Percentiles rank a stretch among this genome's conserved stretches.
phyloP scores from a whole-genome alignment of 2,888 invertebrate species.

The Lycaena phlaeas region DNA sequence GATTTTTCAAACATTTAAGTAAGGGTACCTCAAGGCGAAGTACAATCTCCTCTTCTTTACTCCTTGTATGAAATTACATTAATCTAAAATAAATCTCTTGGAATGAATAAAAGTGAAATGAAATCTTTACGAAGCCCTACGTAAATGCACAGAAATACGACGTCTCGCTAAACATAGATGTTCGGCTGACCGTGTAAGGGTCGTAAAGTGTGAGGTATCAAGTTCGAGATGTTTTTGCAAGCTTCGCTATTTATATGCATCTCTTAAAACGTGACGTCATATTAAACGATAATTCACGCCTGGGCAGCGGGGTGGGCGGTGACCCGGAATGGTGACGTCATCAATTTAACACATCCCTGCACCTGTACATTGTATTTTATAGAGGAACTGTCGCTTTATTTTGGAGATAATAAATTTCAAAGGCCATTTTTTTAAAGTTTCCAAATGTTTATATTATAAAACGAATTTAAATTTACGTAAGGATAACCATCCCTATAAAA shows the following conservation, averaged over 20 bases:
- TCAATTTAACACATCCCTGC: conserved; percentile 45
- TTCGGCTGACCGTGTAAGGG: not conserved
- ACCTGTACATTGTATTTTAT: conserved; percentile 14
- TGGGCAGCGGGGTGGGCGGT: conserved; percentile 36
- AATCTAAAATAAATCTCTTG: too few relatives aligned
- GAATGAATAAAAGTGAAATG: too few relatives aligned
- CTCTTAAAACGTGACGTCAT: conserved; percentile 27
- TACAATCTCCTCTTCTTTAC: too few relatives aligned
- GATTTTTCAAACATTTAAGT: too few relatives aligned
- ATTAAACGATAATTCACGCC: conserved; percentile 35
- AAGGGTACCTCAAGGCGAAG: too few relatives aligned
- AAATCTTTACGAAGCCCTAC: too few relatives aligned
- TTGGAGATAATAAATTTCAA: not conserved
- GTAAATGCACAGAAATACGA: not conserved
- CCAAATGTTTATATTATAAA: too few relatives aligned
- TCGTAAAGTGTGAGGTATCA: not conserved
- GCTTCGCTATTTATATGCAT: not conserved
- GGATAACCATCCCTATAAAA: too few relatives aligned
- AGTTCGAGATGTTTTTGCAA: not conserved
- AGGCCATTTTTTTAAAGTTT: conserved; percentile 2
- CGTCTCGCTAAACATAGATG: not conserved
- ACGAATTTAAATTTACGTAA: too few relatives aligned
- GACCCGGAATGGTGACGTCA: conserved; percentile 61
- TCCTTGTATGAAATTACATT: too few relatives aligned
- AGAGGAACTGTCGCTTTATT: conserved; percentile 4